phyloP scores from a whole-genome alignment of 2,888 invertebrate genomes.

The Mycalesis mineus region DNA sequence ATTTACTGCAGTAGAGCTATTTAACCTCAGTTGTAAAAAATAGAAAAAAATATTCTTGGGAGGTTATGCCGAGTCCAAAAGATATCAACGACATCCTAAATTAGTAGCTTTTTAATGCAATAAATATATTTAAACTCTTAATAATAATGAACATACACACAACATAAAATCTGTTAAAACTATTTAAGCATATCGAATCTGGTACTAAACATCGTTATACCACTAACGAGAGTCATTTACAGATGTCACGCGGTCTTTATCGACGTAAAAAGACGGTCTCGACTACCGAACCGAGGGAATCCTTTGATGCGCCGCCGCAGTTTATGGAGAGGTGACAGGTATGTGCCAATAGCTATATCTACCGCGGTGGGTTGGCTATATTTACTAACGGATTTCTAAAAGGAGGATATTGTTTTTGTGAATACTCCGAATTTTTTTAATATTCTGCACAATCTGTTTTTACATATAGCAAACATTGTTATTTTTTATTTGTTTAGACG shows the following conservation, averaged over 20 bases:
- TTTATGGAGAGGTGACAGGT: constrained; percentile 21
- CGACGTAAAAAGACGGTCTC: constrained; percentile 63
- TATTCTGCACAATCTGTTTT: too few species aligned
- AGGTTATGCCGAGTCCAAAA: too few species aligned
- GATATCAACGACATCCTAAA: too few species aligned
- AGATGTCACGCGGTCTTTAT: constrained; percentile 42
- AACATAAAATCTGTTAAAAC: constrained; percentile 6
- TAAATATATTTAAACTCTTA: background rate
- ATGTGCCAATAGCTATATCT: background rate
- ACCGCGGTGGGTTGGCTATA: background rate
- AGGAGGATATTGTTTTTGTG: too few species aligned
- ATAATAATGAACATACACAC: constrained; percentile 3
- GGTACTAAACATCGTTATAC: constrained; percentile 20
- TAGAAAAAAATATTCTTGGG: too few species aligned
- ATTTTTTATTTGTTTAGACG: too few species aligned
- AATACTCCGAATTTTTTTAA: too few species aligned
- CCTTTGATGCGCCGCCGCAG: constrained; percentile 55
- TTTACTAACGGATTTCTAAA: too few species aligned
- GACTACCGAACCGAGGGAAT: constrained; percentile 64
- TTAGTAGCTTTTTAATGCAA: background rate
- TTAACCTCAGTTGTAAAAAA: too few species aligned
- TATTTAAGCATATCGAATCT: constrained; percentile 7
- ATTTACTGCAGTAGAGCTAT: too few species aligned
- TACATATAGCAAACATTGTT: too few species aligned
- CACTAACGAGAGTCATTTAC: constrained; percentile 31